Percentiles rank a stretch among this genome's conserved stretches.
These are phyloP conservation scores for Halyomorpha halys DNA, from an alignment of 1,140 invertebrate species.

Conservation along the genomic window DNA sequence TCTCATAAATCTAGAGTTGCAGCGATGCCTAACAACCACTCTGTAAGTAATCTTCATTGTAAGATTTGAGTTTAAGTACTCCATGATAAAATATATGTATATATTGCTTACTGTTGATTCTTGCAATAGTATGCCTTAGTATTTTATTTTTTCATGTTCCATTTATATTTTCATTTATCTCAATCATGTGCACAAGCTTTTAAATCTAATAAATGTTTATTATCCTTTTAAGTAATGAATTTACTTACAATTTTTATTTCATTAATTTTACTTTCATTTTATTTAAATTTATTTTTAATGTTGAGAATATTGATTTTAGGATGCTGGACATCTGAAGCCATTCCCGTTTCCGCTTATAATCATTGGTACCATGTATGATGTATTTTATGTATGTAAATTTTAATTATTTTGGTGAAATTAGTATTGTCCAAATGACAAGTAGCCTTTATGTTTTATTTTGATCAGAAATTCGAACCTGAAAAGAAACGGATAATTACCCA, in stretches of 20 bases:
- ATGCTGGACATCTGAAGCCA: neutral
- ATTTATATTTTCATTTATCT: too few species aligned
- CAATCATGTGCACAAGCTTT: too few species aligned
- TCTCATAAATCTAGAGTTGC: neutral
- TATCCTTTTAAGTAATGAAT: too few species aligned
- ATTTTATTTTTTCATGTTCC: too few species aligned
- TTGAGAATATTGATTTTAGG: neutral
- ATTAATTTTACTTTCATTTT: too few species aligned
- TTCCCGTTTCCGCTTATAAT: constrained; percentile 1
- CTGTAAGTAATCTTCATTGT: neutral
- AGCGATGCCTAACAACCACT: neutral
- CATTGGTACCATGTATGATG: neutral
- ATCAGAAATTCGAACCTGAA: constrained; percentile 10
- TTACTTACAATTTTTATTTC: too few species aligned
- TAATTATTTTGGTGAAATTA: neutral
- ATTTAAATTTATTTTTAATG: too few species aligned
- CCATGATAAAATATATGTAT: too few species aligned
- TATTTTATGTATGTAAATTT: neutral
- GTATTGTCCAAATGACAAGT: neutral
- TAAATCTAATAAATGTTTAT: too few species aligned
- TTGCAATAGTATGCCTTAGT: too few species aligned
- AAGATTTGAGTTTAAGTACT: too few species aligned
- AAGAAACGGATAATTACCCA: constrained; percentile 3
- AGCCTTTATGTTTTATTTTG: neutral
- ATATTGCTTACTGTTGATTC: too few species aligned